Conservation (phyloP, 2,888 invertebrate genomes). For the Galerucella pusilla region DNA sequence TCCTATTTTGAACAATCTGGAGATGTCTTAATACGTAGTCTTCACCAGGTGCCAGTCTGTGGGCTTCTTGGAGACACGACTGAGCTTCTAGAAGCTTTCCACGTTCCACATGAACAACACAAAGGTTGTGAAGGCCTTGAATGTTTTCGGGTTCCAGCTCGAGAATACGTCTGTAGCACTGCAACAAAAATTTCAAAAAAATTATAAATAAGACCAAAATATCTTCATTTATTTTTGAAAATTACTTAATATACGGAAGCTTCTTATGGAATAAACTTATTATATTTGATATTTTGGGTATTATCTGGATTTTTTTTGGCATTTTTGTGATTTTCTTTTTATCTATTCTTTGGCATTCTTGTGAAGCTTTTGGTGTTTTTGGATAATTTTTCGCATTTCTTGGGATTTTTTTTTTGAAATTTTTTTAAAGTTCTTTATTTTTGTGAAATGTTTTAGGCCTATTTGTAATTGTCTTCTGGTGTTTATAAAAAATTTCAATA, state of each 20-base stretch:
- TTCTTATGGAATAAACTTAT: background rate
- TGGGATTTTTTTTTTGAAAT: too few relatives aligned
- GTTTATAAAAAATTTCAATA: too few relatives aligned
- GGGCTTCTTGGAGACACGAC: conserved; percentile 84
- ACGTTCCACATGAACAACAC: conserved; percentile 94
- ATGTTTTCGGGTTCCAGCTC: conserved; percentile 90
- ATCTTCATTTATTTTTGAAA: too few relatives aligned
- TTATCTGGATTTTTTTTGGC: background rate
- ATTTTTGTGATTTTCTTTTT: too few relatives aligned
- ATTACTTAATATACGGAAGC: too few relatives aligned
- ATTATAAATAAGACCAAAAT: too few relatives aligned
- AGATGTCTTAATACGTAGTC: conserved; percentile 92
- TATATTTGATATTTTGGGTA: background rate
- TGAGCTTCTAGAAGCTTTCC: conserved; percentile 88
- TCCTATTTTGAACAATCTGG: conserved; percentile 83
- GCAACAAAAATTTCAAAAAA: conserved; percentile 56
- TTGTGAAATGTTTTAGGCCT: too few relatives aligned
- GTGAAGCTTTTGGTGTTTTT: too few relatives aligned
- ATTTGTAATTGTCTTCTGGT: too few relatives aligned
- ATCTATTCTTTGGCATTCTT: too few relatives aligned
- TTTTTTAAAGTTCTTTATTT: too few relatives aligned
- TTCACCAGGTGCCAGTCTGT: conserved; percentile 86
- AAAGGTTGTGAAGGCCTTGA: conserved; percentile 94
- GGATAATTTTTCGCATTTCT: too few relatives aligned
- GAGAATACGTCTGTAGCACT: conserved; percentile 91